These are phyloP conservation scores for Orthonevra nobilis DNA, from an alignment of 2,888 invertebrate species.

Conservation along the genomic window DNA sequence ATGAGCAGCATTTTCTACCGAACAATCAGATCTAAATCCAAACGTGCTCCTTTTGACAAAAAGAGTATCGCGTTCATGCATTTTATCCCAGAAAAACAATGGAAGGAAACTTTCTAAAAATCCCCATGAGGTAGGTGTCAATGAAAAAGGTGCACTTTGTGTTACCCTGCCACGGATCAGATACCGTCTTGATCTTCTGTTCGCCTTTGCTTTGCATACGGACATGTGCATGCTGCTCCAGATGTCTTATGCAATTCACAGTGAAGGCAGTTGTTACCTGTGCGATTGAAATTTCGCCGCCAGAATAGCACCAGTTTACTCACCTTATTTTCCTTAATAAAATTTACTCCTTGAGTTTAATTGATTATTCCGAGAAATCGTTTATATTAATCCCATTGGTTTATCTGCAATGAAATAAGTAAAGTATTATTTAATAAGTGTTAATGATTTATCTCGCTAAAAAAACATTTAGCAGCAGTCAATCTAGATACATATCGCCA, in stretches of 20 bases:
- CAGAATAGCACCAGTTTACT: neutral
- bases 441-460: slow-evolving; percentile 29
- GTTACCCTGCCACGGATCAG: neutral
- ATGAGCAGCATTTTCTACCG: too few relatives aligned
- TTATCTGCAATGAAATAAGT: slow-evolving; percentile 32
- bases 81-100: slow-evolving; percentile 6
- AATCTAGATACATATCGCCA: slow-evolving; percentile 31
- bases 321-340: slow-evolving; percentile 49
- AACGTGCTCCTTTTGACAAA: neutral
- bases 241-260: slow-evolving; percentile 38
- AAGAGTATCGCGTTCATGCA: neutral
- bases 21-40: neutral
- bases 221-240: slow-evolving; percentile 4
- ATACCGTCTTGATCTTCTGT: slow-evolving; percentile 19
- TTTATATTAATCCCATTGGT: slow-evolving; percentile 47
- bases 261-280: neutral
- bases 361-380: slow-evolving; percentile 41
- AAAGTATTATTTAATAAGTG: neutral
- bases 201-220: slow-evolving; percentile 20
- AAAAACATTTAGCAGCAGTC: slow-evolving; percentile 5
- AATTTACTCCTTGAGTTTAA: neutral
- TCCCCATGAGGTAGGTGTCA: slow-evolving; percentile 36
- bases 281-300: neutral
- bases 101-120: slow-evolving; percentile 44
- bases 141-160: slow-evolving; percentile 29